These are phyloP conservation scores for Thinocorus orbignyianus DNA, from an alignment of 2,113 vertebrate genomes.

Conservation along the genomic window DNA sequence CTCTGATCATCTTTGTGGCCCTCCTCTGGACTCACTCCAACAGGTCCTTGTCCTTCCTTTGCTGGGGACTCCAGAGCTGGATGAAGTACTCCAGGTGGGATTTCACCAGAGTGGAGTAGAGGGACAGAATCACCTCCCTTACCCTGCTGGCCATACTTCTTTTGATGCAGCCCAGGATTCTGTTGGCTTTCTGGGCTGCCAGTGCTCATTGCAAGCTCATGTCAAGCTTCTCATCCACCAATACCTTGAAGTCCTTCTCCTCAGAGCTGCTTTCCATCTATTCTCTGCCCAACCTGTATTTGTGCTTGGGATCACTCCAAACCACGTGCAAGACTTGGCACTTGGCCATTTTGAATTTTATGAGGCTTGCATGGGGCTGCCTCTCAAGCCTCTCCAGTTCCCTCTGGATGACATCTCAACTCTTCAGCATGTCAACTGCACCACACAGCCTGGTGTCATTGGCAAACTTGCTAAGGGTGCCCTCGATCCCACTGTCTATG, in stretches of 20 bases:
- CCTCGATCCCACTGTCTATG: not conserved
- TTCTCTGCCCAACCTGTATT: not conserved
- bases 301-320: not conserved
- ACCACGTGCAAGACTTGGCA: not conserved
- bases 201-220: not conserved
- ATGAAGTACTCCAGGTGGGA: not conserved
- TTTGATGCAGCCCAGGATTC: not conserved
- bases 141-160: not conserved
- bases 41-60: not conserved
- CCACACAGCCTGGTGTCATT: not conserved
- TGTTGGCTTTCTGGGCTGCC: not conserved
- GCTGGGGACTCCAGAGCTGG: not conserved
- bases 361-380: not conserved
- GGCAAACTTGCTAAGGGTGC: not conserved
- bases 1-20: not conserved
- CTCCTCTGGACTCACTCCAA: not conserved
- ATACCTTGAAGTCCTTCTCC: not conserved
- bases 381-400: not conserved
- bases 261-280: not conserved
- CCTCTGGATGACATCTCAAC: not conserved
- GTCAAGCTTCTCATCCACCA: not conserved
- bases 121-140: not conserved
- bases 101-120: not conserved
- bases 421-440: not conserved
- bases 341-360: not conserved